phyloP scores from a whole-genome alignment of 2,113 vertebrate genomes.

The Myotis davidii region DNA sequence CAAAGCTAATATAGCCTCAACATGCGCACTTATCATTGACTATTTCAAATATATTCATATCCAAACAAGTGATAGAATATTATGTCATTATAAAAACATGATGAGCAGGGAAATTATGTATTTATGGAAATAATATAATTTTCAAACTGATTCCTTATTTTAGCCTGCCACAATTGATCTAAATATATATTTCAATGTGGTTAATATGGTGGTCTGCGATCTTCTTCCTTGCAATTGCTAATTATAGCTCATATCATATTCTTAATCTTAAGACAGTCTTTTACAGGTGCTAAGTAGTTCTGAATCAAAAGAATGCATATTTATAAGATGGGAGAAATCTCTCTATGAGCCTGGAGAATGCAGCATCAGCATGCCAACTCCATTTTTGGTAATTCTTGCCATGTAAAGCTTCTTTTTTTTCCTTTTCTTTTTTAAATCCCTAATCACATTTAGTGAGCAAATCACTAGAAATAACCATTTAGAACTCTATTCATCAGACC shows the following conservation, averaged over 20 bases:
- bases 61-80: not conserved
- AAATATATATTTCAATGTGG: not conserved
- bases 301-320: not conserved
- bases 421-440: not conserved
- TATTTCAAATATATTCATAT: not conserved
- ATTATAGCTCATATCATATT: not conserved
- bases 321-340: not conserved
- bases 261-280: not conserved
- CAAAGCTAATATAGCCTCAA: not conserved
- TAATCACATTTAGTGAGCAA: constrained; percentile 47
- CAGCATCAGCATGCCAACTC: not conserved
- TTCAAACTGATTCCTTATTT: not conserved
- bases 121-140: not conserved
- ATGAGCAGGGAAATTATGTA: not conserved
- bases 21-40: not conserved
- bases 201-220: not conserved
- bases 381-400: constrained; percentile 6
- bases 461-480: constrained; percentile 56
- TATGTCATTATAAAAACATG: not conserved
- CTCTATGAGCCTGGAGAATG: not conserved
- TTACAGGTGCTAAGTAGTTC: not conserved
- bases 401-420: not conserved
- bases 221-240: not conserved
- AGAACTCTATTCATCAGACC: constrained; percentile 31
- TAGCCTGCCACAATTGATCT: not conserved